Base-by-base conservation (phyloP, 2,797 vertebrate genomes). In the Rhabdophis nuchalis region DNA sequence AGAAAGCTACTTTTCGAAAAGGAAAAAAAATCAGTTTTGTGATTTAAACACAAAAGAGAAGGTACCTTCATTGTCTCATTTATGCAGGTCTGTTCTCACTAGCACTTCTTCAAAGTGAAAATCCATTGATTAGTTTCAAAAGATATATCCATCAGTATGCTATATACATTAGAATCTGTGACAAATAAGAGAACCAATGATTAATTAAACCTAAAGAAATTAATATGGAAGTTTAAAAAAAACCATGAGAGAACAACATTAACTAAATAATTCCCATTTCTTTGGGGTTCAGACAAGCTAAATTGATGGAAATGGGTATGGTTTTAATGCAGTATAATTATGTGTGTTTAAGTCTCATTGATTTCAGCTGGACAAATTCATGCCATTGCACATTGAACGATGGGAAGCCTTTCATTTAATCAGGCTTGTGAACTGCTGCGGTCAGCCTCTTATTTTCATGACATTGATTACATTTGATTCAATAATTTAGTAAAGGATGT, bases 101-200 rank as follows among this genome's bases (percentile, higher is more conserved):
- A 53, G 60, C 8, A 2, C 0, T 2, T 88, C 88, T 92, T 9
- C 85, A 58, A 92, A 85, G 16, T 85, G 36, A 53, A 77, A 64
- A 1, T 64, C 46, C 85, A 85, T 58, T 68, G 36, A 92, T 60
- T 95, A 90, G 6, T 0, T 91, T 85, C 89, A 86, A 88, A 92
- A 53, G 3, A 20, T 82, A 90, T 85, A 95, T 92, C 87, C 92
- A 77, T 85, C 32, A 93, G 2, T 91, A 68, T 90, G 29, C 27
- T 89, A 27, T 86, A 93, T 93, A 72, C 46, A 36, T 0, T 58
- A 90, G 88, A 85, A 95, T 50, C 16, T 88, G n/a, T 10, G 61
- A 57, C 85, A 90, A n/a, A 77, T 36, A 3, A 91, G 7, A 53
- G 32, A 94, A 87, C 25, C 85, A 46, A 93, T 41, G 57, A 3